Evolutionary conservation across 2,888 invertebrate species (phyloP).

Genomic region (Noctua janthe): DNA sequence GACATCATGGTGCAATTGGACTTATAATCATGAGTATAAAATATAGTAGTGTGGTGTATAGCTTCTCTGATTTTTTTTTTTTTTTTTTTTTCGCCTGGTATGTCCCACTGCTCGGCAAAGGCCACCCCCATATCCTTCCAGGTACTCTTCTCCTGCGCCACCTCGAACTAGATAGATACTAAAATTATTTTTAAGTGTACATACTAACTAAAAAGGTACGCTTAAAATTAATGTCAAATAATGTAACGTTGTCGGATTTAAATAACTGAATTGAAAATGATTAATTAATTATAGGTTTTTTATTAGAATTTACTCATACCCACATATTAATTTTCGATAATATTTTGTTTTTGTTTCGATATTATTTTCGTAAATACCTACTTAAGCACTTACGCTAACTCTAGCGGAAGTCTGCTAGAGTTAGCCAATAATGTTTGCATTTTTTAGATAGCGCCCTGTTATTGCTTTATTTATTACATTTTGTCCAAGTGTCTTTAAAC

Average conservation of each 20-base stretch:
- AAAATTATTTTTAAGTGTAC: not conserved
- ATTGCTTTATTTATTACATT: not conserved
- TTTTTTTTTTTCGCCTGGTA: too few relatives aligned
- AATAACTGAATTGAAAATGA: not conserved
- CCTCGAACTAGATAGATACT: not conserved
- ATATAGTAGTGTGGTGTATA: too few relatives aligned
- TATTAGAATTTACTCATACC: not conserved
- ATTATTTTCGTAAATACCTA: not conserved
- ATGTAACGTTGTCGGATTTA: not conserved
- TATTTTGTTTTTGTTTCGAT: not conserved
- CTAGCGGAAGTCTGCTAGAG: too few relatives aligned
- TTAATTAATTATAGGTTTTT: not conserved
- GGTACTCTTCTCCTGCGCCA: too few relatives aligned
- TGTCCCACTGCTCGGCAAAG: too few relatives aligned
- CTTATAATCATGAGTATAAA: not conserved
- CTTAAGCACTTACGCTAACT: not conserved
- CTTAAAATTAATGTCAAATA: too few relatives aligned
- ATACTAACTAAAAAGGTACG: too few relatives aligned
- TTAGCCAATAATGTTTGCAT: not conserved
- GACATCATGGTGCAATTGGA: not conserved
- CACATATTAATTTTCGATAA: not conserved
- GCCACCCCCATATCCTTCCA: too few relatives aligned
- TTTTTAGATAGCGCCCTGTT: not conserved
- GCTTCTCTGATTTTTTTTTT: not conserved
- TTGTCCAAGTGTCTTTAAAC: not conserved